Base-by-base conservation (phyloP, 2,113 vertebrate species). In the Caranx melampygus region DNA sequence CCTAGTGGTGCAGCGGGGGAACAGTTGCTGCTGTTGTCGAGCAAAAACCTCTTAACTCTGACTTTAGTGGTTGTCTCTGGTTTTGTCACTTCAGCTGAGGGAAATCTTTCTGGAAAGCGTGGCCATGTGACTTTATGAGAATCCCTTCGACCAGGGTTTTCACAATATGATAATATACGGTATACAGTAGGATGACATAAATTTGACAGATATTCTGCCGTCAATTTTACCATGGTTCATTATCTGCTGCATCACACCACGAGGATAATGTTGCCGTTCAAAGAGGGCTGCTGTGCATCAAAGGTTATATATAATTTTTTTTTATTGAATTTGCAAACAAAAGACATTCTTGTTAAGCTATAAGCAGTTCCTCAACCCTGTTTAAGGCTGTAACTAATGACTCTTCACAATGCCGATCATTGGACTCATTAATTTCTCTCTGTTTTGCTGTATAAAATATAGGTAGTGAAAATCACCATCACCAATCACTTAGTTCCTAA, bases 1-100 rank as follows among this genome's bases (percentile, higher is more conserved):
- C 79, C 67, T n/a, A 5, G 40, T 11, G 49, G 62, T 64, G 83
- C 78, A 60, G 88, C 62, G 33, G 42, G 44, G 67, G 26, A 83
- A 73, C 63, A 78, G 73, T 52, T 62, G 45, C 35, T 37, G 6
- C 73, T 67, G 75, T 63, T 60, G 70, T 35, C 1, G 8, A 75
- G 37, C 21, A 21, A 59, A 64, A 81, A 77, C 20, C 47, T 67
- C 67, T 35, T 0, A 33, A 70, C 62, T 79, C 31, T 2, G 9
- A 10, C 59, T 55, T 55, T 47, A 33, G 58, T 37, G 69, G 15
- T 35, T 45, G 55, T 68, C 66, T 58, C 34, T 3, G 26, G 37
- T 16, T 42, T 45, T 18, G 52, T 47, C 57, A 16, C 33, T n/a
- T 59, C 11, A 44, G 59, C 55, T 64, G 60, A 57, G 55, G 15